A percentile compares a stretch with the other conserved stretches of the same genome.
Conservation (phyloP, 2,888 invertebrate species). For the Hyles lineata region DNA sequence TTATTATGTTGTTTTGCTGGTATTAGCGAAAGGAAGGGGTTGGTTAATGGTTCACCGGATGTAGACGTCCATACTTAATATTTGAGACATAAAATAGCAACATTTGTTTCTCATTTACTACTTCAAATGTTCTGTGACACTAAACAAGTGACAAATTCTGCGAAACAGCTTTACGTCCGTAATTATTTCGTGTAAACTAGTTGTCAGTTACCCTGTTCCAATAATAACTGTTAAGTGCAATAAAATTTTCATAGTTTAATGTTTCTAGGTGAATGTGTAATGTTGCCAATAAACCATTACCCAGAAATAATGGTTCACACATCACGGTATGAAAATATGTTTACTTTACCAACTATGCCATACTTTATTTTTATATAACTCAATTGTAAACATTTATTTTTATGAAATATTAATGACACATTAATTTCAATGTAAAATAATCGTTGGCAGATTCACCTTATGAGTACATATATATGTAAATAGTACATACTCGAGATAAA, state of each 20-base stretch:
- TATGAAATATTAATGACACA: not conserved
- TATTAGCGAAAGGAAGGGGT: no score
- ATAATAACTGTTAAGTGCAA: conserved; percentile 42
- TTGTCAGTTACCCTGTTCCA: conserved; percentile 37
- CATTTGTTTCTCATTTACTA: not conserved
- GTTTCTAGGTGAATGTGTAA: conserved; percentile 33
- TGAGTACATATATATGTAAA: not conserved
- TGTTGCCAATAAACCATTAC: conserved; percentile 12
- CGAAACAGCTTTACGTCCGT: conserved; percentile 13
- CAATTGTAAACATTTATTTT: no score
- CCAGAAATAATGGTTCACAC: not conserved
- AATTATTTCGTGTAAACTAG: conserved; percentile 26
- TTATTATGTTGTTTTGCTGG: no score
- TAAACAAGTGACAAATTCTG: conserved; percentile 1
- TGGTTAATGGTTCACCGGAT: no score
- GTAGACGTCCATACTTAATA: not conserved
- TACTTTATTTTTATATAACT: not conserved
- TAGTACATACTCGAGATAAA: not conserved
- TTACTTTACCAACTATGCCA: not conserved
- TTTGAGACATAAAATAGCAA: not conserved
- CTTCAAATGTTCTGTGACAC: not conserved
- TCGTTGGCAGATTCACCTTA: not conserved
- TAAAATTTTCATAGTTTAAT: conserved; percentile 43
- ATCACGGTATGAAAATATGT: not conserved
- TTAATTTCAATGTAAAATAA: not conserved